Conservation (phyloP, 2,888 invertebrate species). For the Perizoma affinitatum region DNA sequence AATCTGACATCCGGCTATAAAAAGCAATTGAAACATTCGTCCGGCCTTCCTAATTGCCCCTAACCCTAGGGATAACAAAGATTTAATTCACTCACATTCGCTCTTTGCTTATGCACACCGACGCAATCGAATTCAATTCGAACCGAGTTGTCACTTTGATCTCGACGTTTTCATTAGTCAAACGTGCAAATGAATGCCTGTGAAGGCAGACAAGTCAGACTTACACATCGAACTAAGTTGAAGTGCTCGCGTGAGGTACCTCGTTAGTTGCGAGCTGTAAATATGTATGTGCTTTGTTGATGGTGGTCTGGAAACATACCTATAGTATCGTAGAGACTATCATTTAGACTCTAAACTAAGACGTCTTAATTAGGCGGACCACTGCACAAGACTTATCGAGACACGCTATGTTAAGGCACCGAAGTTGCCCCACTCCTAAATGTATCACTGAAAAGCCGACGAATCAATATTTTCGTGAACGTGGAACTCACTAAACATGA, state of each 20-base stretch:
- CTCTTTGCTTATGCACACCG: constrained; percentile 41
- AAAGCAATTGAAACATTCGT: constrained; percentile 1
- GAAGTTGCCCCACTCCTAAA: no score
- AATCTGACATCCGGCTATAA: neutral
- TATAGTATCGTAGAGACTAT: no score
- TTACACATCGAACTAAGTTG: neutral
- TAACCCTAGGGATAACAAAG: constrained; percentile 28
- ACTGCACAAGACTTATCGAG: no score
- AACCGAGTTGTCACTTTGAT: constrained; percentile 43
- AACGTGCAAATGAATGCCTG: constrained; percentile 7
- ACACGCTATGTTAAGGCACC: no score
- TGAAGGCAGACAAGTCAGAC: constrained; percentile 2
- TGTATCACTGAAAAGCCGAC: no score
- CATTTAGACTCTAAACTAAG: no score
- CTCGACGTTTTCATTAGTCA: constrained; percentile 41
- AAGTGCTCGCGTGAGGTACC: neutral
- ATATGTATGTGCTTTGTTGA: no score
- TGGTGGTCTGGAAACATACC: no score
- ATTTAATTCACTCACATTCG: constrained; percentile 44
- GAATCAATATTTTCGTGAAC: no score
- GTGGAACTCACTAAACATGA: no score
- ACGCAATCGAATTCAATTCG: constrained; percentile 42
- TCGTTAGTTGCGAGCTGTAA: neutral
- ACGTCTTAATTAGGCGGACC: no score
- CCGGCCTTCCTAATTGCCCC: no score